Base-by-base conservation (phyloP, 2,888 invertebrate genomes). In the Melieria crassipennis region DNA sequence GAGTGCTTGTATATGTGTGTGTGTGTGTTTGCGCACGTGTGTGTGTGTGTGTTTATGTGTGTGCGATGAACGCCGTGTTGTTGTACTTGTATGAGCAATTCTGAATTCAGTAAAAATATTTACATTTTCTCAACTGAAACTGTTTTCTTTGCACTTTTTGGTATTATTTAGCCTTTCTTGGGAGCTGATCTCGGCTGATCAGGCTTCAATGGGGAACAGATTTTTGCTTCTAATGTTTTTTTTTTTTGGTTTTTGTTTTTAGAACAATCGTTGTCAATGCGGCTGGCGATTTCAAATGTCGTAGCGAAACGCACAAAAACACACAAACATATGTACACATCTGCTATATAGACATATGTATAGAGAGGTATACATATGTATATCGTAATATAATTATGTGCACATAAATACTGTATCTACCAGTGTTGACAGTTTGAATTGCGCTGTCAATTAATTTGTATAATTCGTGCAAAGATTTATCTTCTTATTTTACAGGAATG, bases 31-130 rank as follows among this genome's bases (percentile, higher is more conserved):
- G 50, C 48, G 57, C 3, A 55, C 10, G 6, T 43, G n/a, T 45
- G 52, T 48, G 67, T 43, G 62, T 16, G n/a, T 4, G 56, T 47
- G 30, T 30, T 1, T 57, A 48, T 30, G 47, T 57, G 57, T 11
- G 5, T 16, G 47, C 42, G 10, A 42, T 3, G 5, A 11, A 16
- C 13, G 45, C 42, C n/a, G 55, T 45, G 57, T 6, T 65, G 5
- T 52, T 55, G 6, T 43, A n/a, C 16, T 43, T 48, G 57, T 52
- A 52, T 67, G 67, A 60, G 67, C 61, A 69, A 69, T 69, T 69
- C 69, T 63, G 56, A 69, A 63, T 69, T 63, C 69, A 63, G 62
- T 55, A 63, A 67, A 63, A 69, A 46, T 63, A 69, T 69, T 69
- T 69, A 69, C 69, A 63, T 69, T 69, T 69, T 69, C 63, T 69